phyloP scores from a whole-genome alignment of 2,888 invertebrate genomes.

The Monopis laevigella region DNA sequence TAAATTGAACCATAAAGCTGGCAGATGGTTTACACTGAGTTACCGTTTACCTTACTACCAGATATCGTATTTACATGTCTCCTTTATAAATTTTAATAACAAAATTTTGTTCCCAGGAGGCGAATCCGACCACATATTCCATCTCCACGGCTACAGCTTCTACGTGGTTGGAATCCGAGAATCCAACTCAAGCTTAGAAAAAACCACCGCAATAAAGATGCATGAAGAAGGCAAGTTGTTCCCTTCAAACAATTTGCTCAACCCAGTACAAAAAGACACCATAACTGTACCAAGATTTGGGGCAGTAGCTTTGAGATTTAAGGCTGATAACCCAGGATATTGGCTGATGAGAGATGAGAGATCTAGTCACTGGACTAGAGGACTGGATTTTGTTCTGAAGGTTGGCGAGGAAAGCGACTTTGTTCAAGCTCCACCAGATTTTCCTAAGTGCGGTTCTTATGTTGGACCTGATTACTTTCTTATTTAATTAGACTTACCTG shows the following conservation, averaged over 20 bases:
- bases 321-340: conserved; percentile 81
- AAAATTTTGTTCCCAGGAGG: conserved; percentile 68
- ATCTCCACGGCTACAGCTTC: conserved; percentile 80
- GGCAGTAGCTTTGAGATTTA: conserved; percentile 74
- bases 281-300: conserved; percentile 77
- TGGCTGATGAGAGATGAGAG: conserved; percentile 85
- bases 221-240: conserved; percentile 67
- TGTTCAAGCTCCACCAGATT: conserved; percentile 73
- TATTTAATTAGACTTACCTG: conserved; percentile 34
- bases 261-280: conserved; percentile 77
- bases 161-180: conserved; percentile 70
- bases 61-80: too few species aligned
- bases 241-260: conserved; percentile 59
- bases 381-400: conserved; percentile 77
- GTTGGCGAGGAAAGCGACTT: conserved; percentile 75
- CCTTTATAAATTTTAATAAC: too few species aligned
- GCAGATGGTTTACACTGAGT: too few species aligned
- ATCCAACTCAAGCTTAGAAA: conserved; percentile 57
- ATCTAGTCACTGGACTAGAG: conserved; percentile 77
- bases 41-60: too few species aligned
- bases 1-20: too few species aligned
- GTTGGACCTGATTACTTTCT: conserved; percentile 80
- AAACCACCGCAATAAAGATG: conserved; percentile 64
- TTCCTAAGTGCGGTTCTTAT: conserved; percentile 82
- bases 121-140: conserved; percentile 74